phyloP scores from a whole-genome alignment of 2,797 vertebrate genomes.

The Pithecia hirsuta region DNA sequence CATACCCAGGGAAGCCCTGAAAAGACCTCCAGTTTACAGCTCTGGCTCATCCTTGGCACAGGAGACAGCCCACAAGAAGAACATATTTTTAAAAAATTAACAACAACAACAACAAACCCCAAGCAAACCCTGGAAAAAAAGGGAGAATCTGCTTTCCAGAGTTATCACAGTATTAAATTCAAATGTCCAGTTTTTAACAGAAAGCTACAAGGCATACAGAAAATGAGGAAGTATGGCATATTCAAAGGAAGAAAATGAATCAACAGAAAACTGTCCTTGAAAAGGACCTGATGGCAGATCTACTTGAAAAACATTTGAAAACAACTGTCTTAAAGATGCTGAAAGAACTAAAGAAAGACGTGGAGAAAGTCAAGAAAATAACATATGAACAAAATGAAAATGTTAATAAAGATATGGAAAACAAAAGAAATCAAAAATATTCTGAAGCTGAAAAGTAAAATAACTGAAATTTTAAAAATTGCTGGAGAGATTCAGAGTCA shows the following conservation, averaged over 20 bases:
- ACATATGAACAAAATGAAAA: neutral
- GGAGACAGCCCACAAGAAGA: neutral
- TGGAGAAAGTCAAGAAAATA: neutral
- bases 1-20: neutral
- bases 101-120: neutral
- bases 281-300: too few species aligned
- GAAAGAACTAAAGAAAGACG: neutral
- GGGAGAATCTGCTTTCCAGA: neutral
- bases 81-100: neutral
- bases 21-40: neutral
- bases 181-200: neutral
- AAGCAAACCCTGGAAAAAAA: too few species aligned
- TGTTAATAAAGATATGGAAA: neutral
- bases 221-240: neutral
- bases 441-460: neutral
- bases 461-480: neutral
- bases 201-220: neutral
- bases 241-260: neutral
- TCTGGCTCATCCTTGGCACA: too few species aligned
- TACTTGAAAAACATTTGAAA: neutral
- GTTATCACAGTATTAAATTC: neutral
- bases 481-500: neutral
- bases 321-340: neutral
- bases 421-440: neutral
- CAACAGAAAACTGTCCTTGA: neutral